Percentiles rank a stretch among this genome's conserved stretches.
These are phyloP conservation scores for Polyodon spathula DNA, from an alignment of 2,113 vertebrate genomes.

Conservation along the genomic window DNA sequence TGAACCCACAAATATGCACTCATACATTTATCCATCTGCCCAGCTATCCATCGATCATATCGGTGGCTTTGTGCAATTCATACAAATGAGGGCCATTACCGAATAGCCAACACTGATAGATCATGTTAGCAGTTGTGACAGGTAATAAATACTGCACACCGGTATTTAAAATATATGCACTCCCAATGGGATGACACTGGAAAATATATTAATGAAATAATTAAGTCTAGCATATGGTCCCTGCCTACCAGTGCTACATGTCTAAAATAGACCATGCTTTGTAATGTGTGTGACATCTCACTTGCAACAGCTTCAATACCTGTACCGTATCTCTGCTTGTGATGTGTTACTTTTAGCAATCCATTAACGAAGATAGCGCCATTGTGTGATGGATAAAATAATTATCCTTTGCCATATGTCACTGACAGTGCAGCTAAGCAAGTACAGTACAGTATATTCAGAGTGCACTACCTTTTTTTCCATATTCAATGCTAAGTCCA, in stretches of 20 bases:
- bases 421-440: no score
- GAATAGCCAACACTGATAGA: slow-evolving; percentile 37
- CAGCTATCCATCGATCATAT: slow-evolving; percentile 45
- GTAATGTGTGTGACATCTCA: background rate
- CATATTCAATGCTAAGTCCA: no score
- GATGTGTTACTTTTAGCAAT: no score
- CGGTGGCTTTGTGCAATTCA: slow-evolving; percentile 31
- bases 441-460: no score
- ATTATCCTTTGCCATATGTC: no score
- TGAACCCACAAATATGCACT: background rate
- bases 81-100: slow-evolving; percentile 45
- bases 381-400: no score
- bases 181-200: background rate
- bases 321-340: background rate
- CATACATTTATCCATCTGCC: slow-evolving; percentile 32
- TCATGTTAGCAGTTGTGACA: slow-evolving; percentile 40
- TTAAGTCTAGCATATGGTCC: slow-evolving; percentile 5
- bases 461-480: no score
- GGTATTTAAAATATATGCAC: slow-evolving; percentile 15
- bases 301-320: no score
- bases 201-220: slow-evolving; percentile 8
- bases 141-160: slow-evolving; percentile 43
- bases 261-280: background rate
- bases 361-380: no score
- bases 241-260: no score